Evolutionary conservation across 2,888 invertebrate species (phyloP), one percentile per base, ranked within the genome.

Genomic region (Hirtodrosophila confusa): DNA sequence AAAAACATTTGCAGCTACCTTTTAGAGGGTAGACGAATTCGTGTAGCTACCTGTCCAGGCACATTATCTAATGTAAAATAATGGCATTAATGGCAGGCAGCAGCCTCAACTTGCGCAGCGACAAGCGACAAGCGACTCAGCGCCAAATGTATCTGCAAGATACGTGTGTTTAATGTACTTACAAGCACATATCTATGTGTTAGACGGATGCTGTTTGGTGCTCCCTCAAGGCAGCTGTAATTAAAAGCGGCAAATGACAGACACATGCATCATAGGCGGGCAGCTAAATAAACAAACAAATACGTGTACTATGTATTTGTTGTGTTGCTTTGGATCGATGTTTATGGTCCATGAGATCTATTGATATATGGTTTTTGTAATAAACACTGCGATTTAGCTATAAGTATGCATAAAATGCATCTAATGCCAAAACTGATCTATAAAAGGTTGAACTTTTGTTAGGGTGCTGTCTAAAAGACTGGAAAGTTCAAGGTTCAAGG

Each of bases 231-330:
- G 62, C 69, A 68, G 61, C 45, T 84, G 82, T 80, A 88, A 88
- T 82, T 82, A 82, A 88, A 88, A 86, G 64, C 65, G 23, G 54
- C 64, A 86, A 86, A 86, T 83, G 80, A 80, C 88, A 75, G 5
- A 27, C 68, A 55, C 86, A 71, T 86, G 68, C 65, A 84, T 73
- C 85, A 65, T 48, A 62, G 55, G 45, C 67, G 40, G 82, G 33
- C 54, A 75, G 70, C 61, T 67, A 75, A 64, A 75, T 66, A 80
- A 80, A 77, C 55, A 80, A 80, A 75, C 55, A 84, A 64, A n/a
- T n/a, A n/a, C n/a, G n/a, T n/a, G n/a, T n/a, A n/a, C n/a, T n/a
- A n/a, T n/a, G n/a, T n/a, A n/a, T n/a, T n/a, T n/a, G n/a, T n/a
- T 58, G 17, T 41, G 44, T 43, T 37, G 39, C 33, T 51, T 55